phyloP scores from a whole-genome alignment of 2,888 invertebrate genomes.

The Mantis religiosa region DNA sequence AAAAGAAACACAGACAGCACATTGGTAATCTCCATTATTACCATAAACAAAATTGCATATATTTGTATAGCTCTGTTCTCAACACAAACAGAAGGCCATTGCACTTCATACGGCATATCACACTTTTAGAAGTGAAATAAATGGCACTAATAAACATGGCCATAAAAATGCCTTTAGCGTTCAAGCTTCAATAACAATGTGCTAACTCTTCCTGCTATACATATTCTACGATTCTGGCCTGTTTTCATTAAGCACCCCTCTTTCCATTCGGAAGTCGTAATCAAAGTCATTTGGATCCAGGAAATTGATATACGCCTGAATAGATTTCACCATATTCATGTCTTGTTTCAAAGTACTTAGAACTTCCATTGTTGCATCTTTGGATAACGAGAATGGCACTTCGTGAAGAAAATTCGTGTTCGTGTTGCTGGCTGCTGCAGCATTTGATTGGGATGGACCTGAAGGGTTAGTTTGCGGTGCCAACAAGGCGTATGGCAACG shows the following conservation, averaged over 20 bases:
- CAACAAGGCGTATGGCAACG: constrained; percentile 13
- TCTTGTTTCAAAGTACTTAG: constrained; percentile 47
- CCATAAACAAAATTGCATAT: too few species aligned
- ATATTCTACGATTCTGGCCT: background rate
- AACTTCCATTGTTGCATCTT: constrained; percentile 38
- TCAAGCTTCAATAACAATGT: too few species aligned
- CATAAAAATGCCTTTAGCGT: too few species aligned
- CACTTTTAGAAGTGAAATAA: too few species aligned
- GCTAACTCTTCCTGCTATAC: too few species aligned
- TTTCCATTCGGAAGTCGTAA: constrained; percentile 54
- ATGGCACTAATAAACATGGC: too few species aligned
- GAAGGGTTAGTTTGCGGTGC: background rate
- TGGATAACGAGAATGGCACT: constrained; percentile 52
- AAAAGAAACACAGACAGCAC: too few species aligned
- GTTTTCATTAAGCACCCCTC: constrained; percentile 51
- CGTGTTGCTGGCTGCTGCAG: background rate
- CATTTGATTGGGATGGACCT: background rate
- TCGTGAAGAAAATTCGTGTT: constrained; percentile 43
- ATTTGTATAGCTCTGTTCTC: too few species aligned
- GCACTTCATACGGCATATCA: too few species aligned
- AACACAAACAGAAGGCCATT: too few species aligned
- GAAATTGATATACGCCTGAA: constrained; percentile 50
- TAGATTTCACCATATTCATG: constrained; percentile 50
- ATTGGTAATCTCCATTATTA: too few species aligned
- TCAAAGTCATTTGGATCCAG: constrained; percentile 46